Conservation (phyloP, 2,797 vertebrate genomes). For the Notamacropus eugenii region DNA sequence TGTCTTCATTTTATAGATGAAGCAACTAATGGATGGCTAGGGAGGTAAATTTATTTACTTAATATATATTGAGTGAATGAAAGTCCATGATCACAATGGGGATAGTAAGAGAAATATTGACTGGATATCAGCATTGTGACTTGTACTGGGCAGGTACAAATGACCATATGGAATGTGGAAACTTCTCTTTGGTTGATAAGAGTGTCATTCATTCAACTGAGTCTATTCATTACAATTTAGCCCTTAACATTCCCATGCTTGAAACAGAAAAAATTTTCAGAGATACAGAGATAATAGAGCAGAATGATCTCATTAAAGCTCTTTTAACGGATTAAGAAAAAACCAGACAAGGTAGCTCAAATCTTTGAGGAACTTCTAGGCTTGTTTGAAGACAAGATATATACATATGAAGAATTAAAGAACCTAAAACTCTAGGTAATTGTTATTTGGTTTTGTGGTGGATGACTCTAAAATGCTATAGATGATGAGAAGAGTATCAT, state of each 20-base stretch:
- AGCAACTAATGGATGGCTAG: not conserved
- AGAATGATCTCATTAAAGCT: not conserved
- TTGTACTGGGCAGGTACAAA: not conserved
- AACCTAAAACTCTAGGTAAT: not conserved
- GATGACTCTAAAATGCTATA: not conserved
- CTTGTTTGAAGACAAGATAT: not conserved
- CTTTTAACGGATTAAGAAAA: not conserved
- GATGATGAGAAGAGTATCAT: not conserved
- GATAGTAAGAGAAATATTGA: not conserved
- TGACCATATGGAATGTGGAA: not conserved
- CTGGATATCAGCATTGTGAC: not conserved
- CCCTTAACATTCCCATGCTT: not conserved
- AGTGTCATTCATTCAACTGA: not conserved
- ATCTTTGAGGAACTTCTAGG: not conserved
- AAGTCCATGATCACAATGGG: not conserved
- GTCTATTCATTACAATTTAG: not conserved
- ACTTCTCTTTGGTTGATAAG: not conserved
- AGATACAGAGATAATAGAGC: not conserved
- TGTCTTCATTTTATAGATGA: not conserved
- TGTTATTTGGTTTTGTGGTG: not conserved
- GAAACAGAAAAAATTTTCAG: not conserved
- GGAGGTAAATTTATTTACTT: not conserved
- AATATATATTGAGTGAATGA: not conserved
- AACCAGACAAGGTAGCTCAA: not conserved
- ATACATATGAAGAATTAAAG: not conserved